Conservation (phyloP, 2,797 vertebrate genomes). For the Thripadectes ignobilis region DNA sequence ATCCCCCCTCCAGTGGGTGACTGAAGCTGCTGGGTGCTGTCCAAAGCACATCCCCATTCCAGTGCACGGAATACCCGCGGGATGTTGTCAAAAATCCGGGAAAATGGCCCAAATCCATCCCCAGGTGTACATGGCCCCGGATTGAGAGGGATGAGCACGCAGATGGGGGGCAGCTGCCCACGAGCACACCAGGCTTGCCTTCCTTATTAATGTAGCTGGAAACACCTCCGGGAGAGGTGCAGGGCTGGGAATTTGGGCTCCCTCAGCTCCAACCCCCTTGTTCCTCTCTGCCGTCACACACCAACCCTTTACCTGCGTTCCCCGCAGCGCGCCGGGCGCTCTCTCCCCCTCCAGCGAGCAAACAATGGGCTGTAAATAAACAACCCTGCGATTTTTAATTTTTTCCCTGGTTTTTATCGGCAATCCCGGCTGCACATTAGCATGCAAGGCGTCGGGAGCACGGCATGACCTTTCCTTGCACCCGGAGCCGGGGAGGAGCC, state of each 20-base stretch:
- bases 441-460: background rate
- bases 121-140: no score
- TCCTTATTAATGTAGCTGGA: background rate
- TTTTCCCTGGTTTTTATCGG: background rate
- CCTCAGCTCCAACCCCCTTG: background rate
- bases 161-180: rapidly evolving
- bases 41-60: background rate
- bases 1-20: background rate
- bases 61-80: background rate
- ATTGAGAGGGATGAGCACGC: background rate
- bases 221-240: background rate
- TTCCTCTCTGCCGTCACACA: background rate
- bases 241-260: background rate
- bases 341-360: rapidly evolving
- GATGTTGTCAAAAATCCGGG: rapidly evolving
- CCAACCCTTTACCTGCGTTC: no score
- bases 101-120: background rate
- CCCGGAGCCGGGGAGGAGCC: background rate
- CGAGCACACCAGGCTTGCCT: background rate
- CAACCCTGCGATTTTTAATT: background rate
- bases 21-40: background rate
- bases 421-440: background rate
- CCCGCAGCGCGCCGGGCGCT: background rate
- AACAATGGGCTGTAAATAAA: background rate
- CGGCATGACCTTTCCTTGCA: background rate